Percentiles rank a stretch among this genome's conserved stretches.
Evolutionary conservation across 2,797 vertebrate species (phyloP).

Genomic region (Chelmon rostratus): DNA sequence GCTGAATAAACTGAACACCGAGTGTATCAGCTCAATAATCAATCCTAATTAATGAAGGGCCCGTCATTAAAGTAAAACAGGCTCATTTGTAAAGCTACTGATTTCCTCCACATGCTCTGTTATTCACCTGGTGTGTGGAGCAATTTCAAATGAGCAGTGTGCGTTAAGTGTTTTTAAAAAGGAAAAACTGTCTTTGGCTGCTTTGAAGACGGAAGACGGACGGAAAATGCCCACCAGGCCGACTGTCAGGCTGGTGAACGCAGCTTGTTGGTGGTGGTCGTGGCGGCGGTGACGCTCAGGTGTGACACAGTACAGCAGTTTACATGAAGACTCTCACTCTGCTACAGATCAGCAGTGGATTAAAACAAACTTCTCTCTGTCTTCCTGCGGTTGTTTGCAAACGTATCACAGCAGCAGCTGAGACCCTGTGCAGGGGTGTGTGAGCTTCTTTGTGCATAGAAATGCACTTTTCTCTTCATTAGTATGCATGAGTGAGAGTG

Average conservation of each 20-base stretch:
- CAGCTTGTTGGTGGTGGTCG: background rate
- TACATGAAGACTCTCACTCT: background rate
- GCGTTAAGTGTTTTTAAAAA: background rate
- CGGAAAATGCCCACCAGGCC: background rate
- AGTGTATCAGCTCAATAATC: too few relatives aligned
- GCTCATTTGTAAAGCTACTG: background rate
- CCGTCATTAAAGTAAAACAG: background rate
- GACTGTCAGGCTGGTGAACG: constrained; percentile 28
- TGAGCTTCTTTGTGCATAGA: constrained; percentile 10
- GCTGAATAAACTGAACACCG: too few relatives aligned
- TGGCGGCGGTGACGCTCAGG: background rate
- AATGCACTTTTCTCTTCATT: constrained; percentile 10
- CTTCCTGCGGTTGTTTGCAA: background rate
- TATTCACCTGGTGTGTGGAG: background rate
- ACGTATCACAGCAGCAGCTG: constrained; percentile 29
- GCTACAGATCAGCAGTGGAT: background rate
- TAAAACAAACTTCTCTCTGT: constrained; percentile 30
- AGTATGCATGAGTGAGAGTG: constrained; percentile 12
- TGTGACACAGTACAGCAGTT: constrained; percentile 27
- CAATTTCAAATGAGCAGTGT: background rate
- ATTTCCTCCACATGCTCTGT: background rate
- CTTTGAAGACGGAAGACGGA: background rate
- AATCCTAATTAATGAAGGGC: too few relatives aligned
- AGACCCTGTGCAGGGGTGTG: background rate
- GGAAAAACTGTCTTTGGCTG: background rate